Base-by-base conservation (phyloP, 2,888 invertebrate genomes). In the Pediacus dermestoides region DNA sequence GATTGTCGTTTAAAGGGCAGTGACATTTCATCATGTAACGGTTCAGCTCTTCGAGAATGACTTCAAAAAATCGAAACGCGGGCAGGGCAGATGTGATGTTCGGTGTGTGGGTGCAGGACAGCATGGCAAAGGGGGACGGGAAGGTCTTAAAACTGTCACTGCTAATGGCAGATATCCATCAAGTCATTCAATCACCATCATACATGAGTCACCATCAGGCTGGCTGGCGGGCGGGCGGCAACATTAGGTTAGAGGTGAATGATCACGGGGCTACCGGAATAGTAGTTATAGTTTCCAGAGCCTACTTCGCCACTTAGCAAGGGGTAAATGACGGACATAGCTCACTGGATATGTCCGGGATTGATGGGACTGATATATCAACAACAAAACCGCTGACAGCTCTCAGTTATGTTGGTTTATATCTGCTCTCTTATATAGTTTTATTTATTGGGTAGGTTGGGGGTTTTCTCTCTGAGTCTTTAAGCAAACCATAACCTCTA, bases 161-260 rank as follows among this genome's bases (percentile, higher is more conserved):
- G 63, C 59, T 68, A 69, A 69, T 70, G 68, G 68, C 67, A 68
- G 67, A 67, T 69, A 68, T 69, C 68, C 65, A 68, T 69, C 68
- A 68, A 60, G 64, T 55, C 66, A 63, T 67, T 68, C 68, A 66
- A 68, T 68, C 67, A 66, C 67, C 67, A 66, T 50, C 50, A 50
- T 50, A 55, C 46, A 50, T 52, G 54, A 50, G 48, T 49, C 50
- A 50, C 48, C 42, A 44, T 35, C 18, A 31, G 30, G 18, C 28
- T 26, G 32, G 23, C 30, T 25, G 26, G 30, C 43, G 38, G 6
- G 9, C 10, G 9, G 6, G 9, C 36, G 25, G 7, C 16, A 22
- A 22, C 23, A 15, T 13, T 4, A 45, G 51, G 51, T 42, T 45
- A 48, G 50, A 55, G 55, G 50, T 55, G 55, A 53, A 51, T 44